phyloP scores from a whole-genome alignment of 2,113 vertebrate species.

The Steatornis caripensis region DNA sequence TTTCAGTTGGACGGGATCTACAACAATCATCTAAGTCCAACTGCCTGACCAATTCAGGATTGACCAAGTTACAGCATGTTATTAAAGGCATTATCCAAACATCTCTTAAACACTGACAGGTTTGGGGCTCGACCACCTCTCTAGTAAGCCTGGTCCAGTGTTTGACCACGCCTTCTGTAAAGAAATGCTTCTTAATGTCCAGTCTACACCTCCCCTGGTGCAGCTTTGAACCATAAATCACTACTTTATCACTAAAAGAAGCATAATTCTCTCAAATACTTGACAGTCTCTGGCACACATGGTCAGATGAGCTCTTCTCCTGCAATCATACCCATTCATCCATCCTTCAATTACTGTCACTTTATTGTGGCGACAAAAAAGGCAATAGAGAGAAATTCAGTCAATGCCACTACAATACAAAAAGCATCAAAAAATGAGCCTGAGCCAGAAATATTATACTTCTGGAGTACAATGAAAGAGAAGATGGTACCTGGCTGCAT shows the following conservation, averaged over 20 bases:
- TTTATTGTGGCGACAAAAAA: neutral
- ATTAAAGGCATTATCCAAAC: too few species aligned
- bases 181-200: neutral
- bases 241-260: neutral
- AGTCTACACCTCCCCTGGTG: neutral
- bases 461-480: neutral
- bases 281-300: neutral
- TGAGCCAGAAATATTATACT: neutral
- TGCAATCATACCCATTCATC: neutral
- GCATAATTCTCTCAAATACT: neutral
- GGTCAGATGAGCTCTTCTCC: neutral
- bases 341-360: neutral
- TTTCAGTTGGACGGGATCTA: neutral
- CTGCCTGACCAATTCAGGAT: neutral
- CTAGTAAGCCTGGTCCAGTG: neutral
- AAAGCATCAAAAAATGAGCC: neutral
- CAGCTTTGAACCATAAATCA: neutral
- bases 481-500: neutral
- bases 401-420: neutral
- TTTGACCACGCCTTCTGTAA: neutral
- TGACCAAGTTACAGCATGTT: neutral
- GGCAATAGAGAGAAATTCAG: neutral
- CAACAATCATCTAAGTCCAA: neutral
- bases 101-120: too few species aligned
- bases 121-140: too few species aligned